Conservation (phyloP, 2,797 vertebrate species). For the Nothura maculosa region DNA sequence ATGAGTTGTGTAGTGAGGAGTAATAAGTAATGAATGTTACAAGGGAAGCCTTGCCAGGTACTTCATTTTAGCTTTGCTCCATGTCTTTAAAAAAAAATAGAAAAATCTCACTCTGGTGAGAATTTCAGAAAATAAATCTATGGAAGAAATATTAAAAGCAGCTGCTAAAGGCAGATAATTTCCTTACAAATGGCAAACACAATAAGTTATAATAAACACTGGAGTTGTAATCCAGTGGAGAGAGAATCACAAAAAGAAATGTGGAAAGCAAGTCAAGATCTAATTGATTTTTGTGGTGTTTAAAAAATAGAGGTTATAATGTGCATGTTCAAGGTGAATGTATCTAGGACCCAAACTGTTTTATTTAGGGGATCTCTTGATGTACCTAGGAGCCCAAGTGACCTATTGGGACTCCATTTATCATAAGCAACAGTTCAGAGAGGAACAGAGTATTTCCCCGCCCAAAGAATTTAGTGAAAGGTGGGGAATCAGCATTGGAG, state of each 20-base stretch:
- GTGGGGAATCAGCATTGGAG: no score
- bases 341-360: background rate
- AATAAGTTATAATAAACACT: background rate
- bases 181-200: background rate
- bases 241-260: background rate
- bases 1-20: background rate
- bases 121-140: background rate
- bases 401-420: no score
- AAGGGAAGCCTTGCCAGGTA: background rate
- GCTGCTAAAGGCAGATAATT: background rate
- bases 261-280: background rate
- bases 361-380: background rate
- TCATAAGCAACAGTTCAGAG: background rate
- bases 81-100: background rate
- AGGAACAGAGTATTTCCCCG: background rate
- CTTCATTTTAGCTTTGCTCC: background rate
- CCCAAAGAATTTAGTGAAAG: background rate
- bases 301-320: background rate
- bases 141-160: background rate
- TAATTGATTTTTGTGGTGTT: background rate
- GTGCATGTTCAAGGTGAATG: background rate
- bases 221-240: background rate
- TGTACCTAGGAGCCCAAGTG: background rate
- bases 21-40: background rate
- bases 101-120: background rate